Conservation (phyloP, 2,797 vertebrate genomes). For the Antrozous pallidus region DNA sequence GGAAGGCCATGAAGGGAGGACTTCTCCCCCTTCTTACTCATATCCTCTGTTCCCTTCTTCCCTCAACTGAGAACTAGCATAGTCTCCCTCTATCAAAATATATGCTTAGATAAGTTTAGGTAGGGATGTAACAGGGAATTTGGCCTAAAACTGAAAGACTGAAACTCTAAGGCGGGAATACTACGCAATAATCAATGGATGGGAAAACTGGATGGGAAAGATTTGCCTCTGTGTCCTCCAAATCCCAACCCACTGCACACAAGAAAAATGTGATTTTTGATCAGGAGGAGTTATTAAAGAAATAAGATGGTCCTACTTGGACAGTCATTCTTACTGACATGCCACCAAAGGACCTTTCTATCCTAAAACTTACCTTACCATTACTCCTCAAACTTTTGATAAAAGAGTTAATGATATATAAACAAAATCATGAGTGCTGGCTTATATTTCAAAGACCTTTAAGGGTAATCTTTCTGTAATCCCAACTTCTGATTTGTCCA, state of each 20-base stretch:
- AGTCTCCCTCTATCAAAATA: not conserved
- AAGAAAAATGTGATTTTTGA: not conserved
- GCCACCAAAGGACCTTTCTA: not conserved
- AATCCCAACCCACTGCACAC: not conserved
- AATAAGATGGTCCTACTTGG: not conserved
- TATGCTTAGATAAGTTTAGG: not conserved
- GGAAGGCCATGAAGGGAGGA: not conserved
- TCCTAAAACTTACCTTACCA: not conserved
- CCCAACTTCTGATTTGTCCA: constrained; percentile 3
- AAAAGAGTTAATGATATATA: not conserved
- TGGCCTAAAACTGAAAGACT: constrained; percentile 8
- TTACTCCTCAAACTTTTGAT: not conserved
- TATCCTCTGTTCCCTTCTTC: not conserved
- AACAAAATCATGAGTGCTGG: not conserved
- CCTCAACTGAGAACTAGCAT: not conserved
- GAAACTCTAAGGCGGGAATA: not conserved
- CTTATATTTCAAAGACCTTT: constrained; percentile 3
- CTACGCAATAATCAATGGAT: not conserved
- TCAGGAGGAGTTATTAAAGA: not conserved
- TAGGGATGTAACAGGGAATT: not conserved
- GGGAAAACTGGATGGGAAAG: not conserved
- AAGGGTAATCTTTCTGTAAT: not conserved
- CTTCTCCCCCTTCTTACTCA: not conserved
- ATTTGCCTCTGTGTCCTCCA: not conserved
- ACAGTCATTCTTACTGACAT: not conserved